These are phyloP conservation scores for Athalia rosae DNA, from an alignment of 2,888 invertebrate species.

Conservation along the genomic window DNA sequence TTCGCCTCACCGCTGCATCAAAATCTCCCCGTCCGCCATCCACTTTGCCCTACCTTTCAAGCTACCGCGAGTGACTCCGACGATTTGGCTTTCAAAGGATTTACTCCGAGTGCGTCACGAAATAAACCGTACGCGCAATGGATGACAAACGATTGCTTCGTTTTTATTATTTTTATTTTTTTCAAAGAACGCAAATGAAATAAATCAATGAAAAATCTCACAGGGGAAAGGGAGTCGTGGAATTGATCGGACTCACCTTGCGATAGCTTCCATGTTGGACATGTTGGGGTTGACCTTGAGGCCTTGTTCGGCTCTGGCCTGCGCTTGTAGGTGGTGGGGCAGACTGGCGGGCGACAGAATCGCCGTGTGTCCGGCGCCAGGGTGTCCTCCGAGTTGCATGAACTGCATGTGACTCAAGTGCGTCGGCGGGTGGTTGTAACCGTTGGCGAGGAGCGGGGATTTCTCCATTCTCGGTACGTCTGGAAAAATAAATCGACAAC, in stretches of 20 bases:
- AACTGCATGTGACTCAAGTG: slow-evolving; percentile 95
- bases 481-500: slow-evolving; percentile 73
- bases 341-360: slow-evolving; percentile 92
- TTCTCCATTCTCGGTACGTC: slow-evolving; percentile 94
- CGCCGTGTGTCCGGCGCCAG: slow-evolving; percentile 82
- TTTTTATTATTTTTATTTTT: too few relatives aligned
- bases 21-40: slow-evolving; percentile 9
- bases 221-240: neutral
- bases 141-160: too few relatives aligned
- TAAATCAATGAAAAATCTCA: neutral
- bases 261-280: slow-evolving; percentile 93
- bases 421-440: slow-evolving; percentile 95
- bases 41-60: slow-evolving; percentile 12
- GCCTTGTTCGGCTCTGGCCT: slow-evolving; percentile 88
- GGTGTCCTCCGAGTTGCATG: slow-evolving; percentile 90
- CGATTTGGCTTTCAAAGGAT: slow-evolving; percentile 37
- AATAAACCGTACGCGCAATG: neutral
- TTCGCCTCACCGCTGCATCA: neutral
- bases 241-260: slow-evolving; percentile 79
- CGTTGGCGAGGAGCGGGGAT: slow-evolving; percentile 92
- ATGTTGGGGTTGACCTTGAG: slow-evolving; percentile 87
- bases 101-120: slow-evolving; percentile 13
- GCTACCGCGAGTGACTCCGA: slow-evolving; percentile 22
- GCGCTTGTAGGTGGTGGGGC: slow-evolving; percentile 82
- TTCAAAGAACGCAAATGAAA: slow-evolving; percentile 1